Evolutionary conservation across 2,113 vertebrate genomes (phyloP).

Genomic region (Cisticola juncidis): DNA sequence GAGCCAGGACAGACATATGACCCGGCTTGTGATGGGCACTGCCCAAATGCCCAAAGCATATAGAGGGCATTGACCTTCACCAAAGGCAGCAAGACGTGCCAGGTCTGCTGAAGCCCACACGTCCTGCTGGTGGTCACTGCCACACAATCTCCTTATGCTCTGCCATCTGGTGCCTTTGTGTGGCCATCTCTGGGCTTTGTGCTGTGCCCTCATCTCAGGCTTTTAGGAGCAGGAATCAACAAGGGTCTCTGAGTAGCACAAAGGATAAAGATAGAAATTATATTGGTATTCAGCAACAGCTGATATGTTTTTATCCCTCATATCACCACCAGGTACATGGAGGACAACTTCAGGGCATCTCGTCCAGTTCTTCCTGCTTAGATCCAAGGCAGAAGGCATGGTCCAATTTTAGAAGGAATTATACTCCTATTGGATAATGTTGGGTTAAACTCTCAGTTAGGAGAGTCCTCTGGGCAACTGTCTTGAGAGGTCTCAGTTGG

Average conservation of each 20-base stretch:
- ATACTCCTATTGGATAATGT: neutral
- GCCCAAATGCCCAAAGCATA: neutral
- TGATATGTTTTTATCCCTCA: neutral
- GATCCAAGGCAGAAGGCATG: neutral
- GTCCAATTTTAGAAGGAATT: neutral
- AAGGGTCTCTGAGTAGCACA: neutral
- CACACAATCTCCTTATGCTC: neutral
- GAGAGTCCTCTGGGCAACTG: neutral
- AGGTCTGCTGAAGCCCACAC: neutral
- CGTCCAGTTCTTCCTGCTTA: neutral
- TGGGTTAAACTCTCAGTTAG: neutral
- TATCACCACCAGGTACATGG: neutral
- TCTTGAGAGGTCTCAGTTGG: neutral
- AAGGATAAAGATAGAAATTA: neutral
- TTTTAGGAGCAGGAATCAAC: neutral
- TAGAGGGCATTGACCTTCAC: too few relatives aligned
- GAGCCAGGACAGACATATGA: neutral
- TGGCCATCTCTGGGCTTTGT: neutral
- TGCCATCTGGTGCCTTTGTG: neutral
- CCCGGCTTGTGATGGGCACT: neutral
- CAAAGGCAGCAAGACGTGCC: neutral
- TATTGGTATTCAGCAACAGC: neutral
- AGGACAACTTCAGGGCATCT: neutral
- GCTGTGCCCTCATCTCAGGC: neutral
- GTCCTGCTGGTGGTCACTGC: neutral